Evolutionary conservation across 2,797 vertebrate genomes (phyloP).

Genomic region (Graptemys geographica): DNA sequence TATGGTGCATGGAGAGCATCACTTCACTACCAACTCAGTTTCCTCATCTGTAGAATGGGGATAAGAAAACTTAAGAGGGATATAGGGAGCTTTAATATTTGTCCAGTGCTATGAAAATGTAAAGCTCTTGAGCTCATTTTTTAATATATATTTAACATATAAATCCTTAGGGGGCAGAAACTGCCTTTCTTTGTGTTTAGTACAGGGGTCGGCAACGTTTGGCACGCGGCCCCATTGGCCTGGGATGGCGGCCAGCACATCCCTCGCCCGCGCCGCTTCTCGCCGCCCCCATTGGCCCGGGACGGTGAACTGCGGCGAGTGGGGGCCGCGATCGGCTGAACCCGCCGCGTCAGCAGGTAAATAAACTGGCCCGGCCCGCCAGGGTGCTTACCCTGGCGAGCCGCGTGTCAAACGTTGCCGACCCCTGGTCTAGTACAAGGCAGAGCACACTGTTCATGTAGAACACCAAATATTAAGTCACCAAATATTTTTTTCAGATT

Average conservation of each 20-base stretch:
- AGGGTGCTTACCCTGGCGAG: too few species aligned
- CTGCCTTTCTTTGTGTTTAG: slow-evolving; percentile 2
- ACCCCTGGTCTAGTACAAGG: not conserved
- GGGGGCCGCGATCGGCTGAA: too few species aligned
- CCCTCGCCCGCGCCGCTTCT: too few species aligned
- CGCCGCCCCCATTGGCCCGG: too few species aligned
- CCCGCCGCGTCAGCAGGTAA: too few species aligned
- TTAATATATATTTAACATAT: not conserved
- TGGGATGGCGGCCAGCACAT: too few species aligned
- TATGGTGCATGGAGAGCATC: not conserved
- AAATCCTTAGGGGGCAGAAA: not conserved
- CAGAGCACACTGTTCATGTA: not conserved
- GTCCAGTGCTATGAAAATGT: not conserved
- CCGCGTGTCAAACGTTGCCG: too few species aligned
- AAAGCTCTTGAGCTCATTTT: not conserved
- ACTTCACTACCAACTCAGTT: not conserved
- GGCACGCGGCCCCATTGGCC: too few species aligned
- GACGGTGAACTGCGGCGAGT: too few species aligned
- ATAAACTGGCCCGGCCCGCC: too few species aligned
- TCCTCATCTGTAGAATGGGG: slow-evolving; percentile 8
- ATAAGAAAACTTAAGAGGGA: not conserved
- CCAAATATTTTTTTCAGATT: slow-evolving; percentile 8
- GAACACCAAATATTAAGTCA: slow-evolving; percentile 5
- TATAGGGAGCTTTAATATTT: not conserved
- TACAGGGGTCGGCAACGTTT: not conserved